Percentiles rank a stretch among this genome's conserved stretches.
Evolutionary conservation across 64 coral and sea anemone genomes (phyloP).

Genomic region (Catalaphyllia jardinei): DNA sequence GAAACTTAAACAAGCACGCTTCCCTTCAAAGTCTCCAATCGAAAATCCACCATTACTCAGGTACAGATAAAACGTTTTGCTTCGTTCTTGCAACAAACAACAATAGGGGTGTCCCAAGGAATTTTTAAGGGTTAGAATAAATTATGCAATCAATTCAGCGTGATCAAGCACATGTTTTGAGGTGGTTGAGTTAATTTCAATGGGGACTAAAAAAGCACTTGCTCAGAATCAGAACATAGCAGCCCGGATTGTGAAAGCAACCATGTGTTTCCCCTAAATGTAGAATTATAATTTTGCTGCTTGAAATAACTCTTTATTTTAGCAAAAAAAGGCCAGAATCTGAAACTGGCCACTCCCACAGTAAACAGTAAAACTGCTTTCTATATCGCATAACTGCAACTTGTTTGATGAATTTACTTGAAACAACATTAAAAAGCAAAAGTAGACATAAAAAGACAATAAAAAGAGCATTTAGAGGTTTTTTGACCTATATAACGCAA

Average conservation of each 20-base stretch:
- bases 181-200: no score
- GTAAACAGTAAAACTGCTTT: slow-evolving; percentile 15
- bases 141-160: neutral
- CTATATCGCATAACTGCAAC: slow-evolving; percentile 5
- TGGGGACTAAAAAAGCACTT: neutral
- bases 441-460: slow-evolving; percentile 25
- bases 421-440: slow-evolving; percentile 27
- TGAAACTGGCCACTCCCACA: slow-evolving; percentile 1
- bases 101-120: neutral
- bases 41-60: neutral
- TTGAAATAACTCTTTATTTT: slow-evolving; percentile 2
- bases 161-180: no score
- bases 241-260: slow-evolving; percentile 6
- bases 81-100: neutral
- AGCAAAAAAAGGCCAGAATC: slow-evolving; percentile 22
- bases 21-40: neutral
- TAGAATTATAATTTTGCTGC: neutral
- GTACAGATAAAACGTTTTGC: neutral
- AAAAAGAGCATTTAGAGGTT: slow-evolving; percentile 31
- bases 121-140: neutral
- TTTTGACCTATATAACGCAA: slow-evolving; percentile 28
- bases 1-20: neutral
- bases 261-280: slow-evolving; percentile 14
- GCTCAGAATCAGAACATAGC: slow-evolving; percentile 35
- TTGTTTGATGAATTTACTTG: slow-evolving; percentile 15